Base-by-base conservation (phyloP, 2,113 vertebrate genomes). In the Oplegnathus fasciatus region DNA sequence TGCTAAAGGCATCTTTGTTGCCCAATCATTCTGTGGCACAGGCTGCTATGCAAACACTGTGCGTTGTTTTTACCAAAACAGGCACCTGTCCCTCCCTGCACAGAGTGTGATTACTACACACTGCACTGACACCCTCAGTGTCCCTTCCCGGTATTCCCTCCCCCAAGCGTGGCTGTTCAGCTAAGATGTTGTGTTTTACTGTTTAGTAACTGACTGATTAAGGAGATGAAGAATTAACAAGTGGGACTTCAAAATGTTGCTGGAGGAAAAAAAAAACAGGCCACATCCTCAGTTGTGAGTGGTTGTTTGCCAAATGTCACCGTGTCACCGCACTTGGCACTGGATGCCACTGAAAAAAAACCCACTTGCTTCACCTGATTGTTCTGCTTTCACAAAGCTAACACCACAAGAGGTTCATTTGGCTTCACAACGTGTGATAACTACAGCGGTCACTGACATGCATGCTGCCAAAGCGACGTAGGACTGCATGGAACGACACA, bases 1-100 rank as follows among this genome's bases (percentile, higher is more conserved):
- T 46, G 26, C 11, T 30, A 28, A 24, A 82, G 37, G 24, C 15
- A 28, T 42, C 1, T 15, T 58, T 13, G 61, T 6, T 64, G 32
- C 32, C n/a, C 15, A 24, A 24, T 54, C 15, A 26, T 15, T 68
- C 30, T 46, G 40, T 40, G 14, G 37, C 3, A 64, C 40, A n/a
- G 37, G 32, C 55, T 70, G n/a, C 58, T 9, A 50, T 54, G 22
- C 70, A 77, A 83, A 77, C 57, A 79, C 6, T 5, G 5, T 24
- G 52, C 32, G 66, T 40, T 50, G 75, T 75, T 75, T 64, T 28
- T 2, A 40, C 20, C 13, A 67, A 67, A 82, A 72, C 73, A 82
- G 34, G 9, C 26, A 55, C 28, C 28, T 61, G 58, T 4, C 14
- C 17, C 46, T 62, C 15, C 14, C 22, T 61, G 42, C 30, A 42